phyloP scores from a whole-genome alignment of 2,888 invertebrate species.

The Xestobium rufovillosum region DNA sequence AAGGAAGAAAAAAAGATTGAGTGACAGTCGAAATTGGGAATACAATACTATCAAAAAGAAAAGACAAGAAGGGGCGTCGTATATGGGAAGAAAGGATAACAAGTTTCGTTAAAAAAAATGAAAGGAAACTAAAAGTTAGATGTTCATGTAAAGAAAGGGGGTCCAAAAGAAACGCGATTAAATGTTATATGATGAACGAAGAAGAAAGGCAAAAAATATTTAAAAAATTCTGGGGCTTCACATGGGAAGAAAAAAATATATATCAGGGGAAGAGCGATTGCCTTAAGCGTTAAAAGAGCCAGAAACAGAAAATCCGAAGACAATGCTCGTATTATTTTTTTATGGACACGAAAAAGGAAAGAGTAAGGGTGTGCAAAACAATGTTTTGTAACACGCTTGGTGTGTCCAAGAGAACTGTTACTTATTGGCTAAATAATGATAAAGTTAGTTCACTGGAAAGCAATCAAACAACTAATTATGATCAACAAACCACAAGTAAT shows the following conservation, averaged over 20 bases:
- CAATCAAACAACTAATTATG: no score
- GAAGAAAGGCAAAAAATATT: slow-evolving; percentile 11
- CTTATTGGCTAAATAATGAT: no score
- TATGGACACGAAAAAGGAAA: no score
- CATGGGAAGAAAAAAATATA: slow-evolving; percentile 11
- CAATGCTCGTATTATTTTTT: no score
- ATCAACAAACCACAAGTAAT: no score
- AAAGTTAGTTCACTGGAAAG: no score
- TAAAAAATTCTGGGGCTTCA: slow-evolving; percentile 11
- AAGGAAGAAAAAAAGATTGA: slow-evolving; percentile 15
- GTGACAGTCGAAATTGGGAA: slow-evolving; percentile 14
- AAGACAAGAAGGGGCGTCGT: slow-evolving; percentile 12
- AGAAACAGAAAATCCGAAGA: slow-evolving; percentile 12
- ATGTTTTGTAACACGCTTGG: no score
- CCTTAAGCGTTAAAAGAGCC: slow-evolving; percentile 4
- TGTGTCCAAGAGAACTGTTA: no score
- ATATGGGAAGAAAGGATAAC: slow-evolving; percentile 14
- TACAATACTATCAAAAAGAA: slow-evolving; percentile 12
- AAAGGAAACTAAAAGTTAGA: slow-evolving; percentile 9
- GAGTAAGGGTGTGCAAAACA: no score
- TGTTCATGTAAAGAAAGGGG: slow-evolving; percentile 8
- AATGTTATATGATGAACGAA: slow-evolving; percentile 11
- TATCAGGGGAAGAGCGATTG: slow-evolving; percentile 11
- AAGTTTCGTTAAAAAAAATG: slow-evolving; percentile 9
- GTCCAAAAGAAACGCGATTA: slow-evolving; percentile 5